phyloP scores from a whole-genome alignment of 2,113 vertebrate genomes.

The Camelus dromedarius region DNA sequence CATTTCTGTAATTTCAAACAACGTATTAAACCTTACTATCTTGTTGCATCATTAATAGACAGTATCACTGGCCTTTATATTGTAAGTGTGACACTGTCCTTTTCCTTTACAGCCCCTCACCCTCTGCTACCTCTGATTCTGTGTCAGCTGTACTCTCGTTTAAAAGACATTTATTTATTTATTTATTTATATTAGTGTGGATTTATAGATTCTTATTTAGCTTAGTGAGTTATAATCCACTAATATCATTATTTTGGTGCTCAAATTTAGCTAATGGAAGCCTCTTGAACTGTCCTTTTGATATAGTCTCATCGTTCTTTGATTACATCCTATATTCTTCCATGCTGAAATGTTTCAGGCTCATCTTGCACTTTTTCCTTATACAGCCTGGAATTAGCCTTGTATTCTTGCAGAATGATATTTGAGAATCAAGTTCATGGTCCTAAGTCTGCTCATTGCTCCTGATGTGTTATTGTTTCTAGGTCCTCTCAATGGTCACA shows the following conservation, averaged over 20 bases:
- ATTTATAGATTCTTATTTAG: not conserved
- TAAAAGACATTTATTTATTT: not conserved
- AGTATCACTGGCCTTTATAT: not conserved
- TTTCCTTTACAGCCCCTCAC: not conserved
- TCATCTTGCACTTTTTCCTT: not conserved
- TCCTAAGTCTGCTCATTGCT: not conserved
- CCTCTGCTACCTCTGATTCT: not conserved
- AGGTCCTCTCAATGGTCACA: not conserved
- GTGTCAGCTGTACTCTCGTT: not conserved
- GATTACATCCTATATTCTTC: not conserved
- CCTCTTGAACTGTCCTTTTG: not conserved
- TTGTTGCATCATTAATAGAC: not conserved
- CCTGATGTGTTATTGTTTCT: not conserved
- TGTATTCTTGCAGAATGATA: not conserved
- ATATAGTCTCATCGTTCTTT: not conserved
- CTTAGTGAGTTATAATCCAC: not conserved
- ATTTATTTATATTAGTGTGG: not conserved
- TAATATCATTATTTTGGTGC: not conserved
- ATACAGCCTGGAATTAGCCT: not conserved
- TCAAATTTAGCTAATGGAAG: not conserved
- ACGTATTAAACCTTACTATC: not conserved
- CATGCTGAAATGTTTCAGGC: not conserved
- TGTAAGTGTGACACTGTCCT: not conserved
- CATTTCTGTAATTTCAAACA: not conserved
- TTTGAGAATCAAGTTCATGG: not conserved